phyloP scores from a whole-genome alignment of 2,113 vertebrate species.

The Cheilinus undulatus region DNA sequence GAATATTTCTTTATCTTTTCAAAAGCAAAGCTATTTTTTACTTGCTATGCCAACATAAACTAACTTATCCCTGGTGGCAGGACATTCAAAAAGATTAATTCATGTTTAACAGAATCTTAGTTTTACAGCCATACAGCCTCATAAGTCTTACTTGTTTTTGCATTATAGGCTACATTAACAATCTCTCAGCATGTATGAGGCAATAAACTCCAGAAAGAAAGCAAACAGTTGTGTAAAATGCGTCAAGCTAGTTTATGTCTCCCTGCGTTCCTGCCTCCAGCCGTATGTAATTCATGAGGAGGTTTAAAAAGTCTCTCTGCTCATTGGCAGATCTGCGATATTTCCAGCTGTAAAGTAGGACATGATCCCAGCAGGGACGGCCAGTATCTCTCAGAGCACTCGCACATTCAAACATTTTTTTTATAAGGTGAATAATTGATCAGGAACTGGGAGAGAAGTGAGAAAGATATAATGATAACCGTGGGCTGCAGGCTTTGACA shows the following conservation, averaged over 20 bases:
- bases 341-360: background rate
- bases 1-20: too few species aligned
- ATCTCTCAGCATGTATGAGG: background rate
- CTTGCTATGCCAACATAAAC: too few species aligned
- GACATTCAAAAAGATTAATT: background rate
- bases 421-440: constrained; percentile 26
- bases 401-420: constrained; percentile 9
- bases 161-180: too few species aligned
- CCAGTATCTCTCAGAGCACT: background rate
- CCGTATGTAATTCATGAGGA: constrained; percentile 10
- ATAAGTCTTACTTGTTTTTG: too few species aligned
- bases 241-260: background rate
- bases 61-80: background rate
- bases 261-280: background rate
- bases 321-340: constrained; percentile 5
- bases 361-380: constrained; percentile 17
- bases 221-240: background rate
- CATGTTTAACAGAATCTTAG: background rate
- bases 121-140: background rate
- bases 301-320: background rate
- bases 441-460: background rate
- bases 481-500: background rate
- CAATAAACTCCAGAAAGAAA: background rate
- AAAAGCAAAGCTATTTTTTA: too few species aligned
- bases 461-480: background rate